A percentile compares a stretch with the other conserved stretches of the same genome.
Conservation (phyloP, 2,113 vertebrate species). For the Tragelaphus strepsiceros region DNA sequence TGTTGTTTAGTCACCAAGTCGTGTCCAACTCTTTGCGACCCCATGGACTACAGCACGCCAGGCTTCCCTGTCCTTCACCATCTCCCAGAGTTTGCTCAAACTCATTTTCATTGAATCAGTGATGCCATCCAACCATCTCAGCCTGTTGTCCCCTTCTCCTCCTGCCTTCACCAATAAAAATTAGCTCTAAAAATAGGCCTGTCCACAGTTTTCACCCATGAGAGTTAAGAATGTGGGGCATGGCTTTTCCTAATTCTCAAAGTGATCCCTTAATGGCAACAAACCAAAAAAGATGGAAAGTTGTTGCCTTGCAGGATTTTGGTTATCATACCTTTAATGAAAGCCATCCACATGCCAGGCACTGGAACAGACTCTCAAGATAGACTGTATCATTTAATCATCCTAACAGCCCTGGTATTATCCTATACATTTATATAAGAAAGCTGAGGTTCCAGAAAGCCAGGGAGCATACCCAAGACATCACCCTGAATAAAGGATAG, state of each 20-base stretch:
- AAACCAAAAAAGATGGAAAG: not conserved
- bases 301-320: not conserved
- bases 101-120: not conserved
- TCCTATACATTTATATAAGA: not conserved
- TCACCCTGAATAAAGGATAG: not conserved
- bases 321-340: not conserved
- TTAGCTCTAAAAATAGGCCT: not conserved
- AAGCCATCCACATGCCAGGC: not conserved
- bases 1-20: not conserved
- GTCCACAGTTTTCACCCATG: not conserved
- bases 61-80: not conserved
- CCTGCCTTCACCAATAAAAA: not conserved
- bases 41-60: not conserved
- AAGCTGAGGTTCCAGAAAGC: not conserved
- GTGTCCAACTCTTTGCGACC: not conserved
- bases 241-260: not conserved
- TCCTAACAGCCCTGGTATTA: no score
- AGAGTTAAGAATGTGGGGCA: not conserved
- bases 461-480: not conserved
- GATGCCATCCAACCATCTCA: not conserved
- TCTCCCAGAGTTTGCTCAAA: not conserved
- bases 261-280: not conserved
- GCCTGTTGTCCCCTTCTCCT: not conserved
- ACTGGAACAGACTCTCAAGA: no score
- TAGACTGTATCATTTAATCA: not conserved